phyloP scores from a whole-genome alignment of 2,797 vertebrate species.

The Crypturellus tataupa region DNA sequence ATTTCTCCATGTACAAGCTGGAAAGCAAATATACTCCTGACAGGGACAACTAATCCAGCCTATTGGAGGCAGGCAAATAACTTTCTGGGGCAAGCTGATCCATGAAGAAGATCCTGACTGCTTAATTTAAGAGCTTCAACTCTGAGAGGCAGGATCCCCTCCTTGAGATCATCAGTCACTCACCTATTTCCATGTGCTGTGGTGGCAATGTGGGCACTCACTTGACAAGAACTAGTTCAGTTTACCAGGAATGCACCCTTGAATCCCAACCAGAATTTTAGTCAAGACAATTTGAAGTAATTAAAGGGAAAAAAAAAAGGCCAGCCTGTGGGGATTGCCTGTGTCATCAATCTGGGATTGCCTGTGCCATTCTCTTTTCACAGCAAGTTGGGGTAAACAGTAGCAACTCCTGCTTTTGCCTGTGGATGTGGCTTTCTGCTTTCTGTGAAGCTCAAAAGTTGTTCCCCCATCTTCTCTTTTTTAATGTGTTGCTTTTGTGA shows the following conservation, averaged over 20 bases:
- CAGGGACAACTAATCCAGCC: background rate
- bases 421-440: background rate
- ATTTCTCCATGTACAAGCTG: fast-evolving
- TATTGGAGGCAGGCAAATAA: background rate
- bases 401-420: background rate
- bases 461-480: background rate
- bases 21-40: background rate
- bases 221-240: background rate
- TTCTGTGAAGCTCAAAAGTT: background rate
- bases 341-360: background rate
- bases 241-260: background rate
- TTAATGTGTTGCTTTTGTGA: background rate
- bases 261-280: background rate
- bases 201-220: background rate
- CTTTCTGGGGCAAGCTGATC: background rate
- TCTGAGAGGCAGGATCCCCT: background rate
- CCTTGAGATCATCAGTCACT: background rate
- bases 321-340: background rate
- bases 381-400: background rate
- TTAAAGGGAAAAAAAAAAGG: background rate
- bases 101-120: background rate
- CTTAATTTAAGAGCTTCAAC: background rate
- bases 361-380: background rate
- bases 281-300: background rate
- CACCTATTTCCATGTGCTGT: fast-evolving